phyloP scores from a whole-genome alignment of 1,140 invertebrate species.

The Rhynchophorus ferrugineus region DNA sequence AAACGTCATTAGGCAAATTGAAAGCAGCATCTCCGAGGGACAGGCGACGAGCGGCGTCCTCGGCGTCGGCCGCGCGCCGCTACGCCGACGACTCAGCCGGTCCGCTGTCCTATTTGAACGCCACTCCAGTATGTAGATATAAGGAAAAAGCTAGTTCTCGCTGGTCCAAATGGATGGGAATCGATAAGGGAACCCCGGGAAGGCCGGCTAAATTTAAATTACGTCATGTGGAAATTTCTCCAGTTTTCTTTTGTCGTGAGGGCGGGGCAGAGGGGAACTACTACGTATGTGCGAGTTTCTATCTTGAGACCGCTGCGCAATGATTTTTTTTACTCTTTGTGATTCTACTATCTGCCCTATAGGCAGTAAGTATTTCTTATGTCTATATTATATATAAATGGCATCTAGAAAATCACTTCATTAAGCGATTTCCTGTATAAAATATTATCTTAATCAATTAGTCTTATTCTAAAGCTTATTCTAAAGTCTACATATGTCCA shows the following conservation, averaged over 20 bases:
- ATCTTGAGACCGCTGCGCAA: no score
- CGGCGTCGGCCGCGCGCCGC: constrained; percentile 3
- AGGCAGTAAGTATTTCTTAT: no score
- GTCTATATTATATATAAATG: no score
- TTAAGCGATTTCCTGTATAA: no score
- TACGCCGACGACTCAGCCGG: constrained; percentile 19
- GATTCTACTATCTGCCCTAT: no score
- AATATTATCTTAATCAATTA: no score
- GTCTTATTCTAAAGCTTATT: no score
- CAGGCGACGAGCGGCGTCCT: constrained; percentile 25
- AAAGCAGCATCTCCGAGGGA: constrained; percentile 39
- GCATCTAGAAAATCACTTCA: no score
- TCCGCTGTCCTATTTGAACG: constrained; percentile 35
- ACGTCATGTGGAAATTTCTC: constrained; percentile 21
- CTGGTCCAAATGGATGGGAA: constrained; percentile 37
- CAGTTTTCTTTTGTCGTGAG: constrained; percentile 2
- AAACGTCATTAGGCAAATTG: constrained; percentile 43
- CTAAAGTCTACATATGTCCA: no score
- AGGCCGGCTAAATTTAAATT: constrained; percentile 23
- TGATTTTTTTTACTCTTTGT: no score
- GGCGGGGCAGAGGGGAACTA: neutral
- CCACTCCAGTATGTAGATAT: constrained; percentile 41
- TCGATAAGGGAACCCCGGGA: constrained; percentile 34
- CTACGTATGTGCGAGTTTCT: no score
- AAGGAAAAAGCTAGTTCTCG: constrained; percentile 41